Conservation (phyloP, 2,113 vertebrate species). For the Ellobius talpinus region DNA sequence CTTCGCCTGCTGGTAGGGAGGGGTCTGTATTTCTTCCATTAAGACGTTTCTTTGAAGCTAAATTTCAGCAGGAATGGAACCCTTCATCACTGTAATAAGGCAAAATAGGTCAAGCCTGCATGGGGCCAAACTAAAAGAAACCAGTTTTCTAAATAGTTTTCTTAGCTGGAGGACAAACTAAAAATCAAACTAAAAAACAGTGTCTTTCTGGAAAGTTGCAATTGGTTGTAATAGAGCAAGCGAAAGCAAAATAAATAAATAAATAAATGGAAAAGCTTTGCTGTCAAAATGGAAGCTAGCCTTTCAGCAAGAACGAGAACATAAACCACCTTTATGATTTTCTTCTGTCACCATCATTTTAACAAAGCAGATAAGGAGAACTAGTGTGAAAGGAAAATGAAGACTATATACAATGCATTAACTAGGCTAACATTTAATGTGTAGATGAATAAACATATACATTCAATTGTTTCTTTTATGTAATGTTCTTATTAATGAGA, state of each 20-base stretch:
- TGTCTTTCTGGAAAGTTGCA: slow-evolving; percentile 61
- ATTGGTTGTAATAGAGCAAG: slow-evolving; percentile 53
- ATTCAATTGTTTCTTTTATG: background rate
- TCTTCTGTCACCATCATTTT: background rate
- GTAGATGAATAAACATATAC: background rate
- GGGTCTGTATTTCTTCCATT: slow-evolving; percentile 25
- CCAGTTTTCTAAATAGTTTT: slow-evolving; percentile 73
- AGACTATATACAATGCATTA: background rate
- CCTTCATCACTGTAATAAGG: slow-evolving; percentile 62
- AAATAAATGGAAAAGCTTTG: background rate
- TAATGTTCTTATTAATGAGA: background rate
- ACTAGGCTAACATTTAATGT: background rate
- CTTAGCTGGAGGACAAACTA: slow-evolving; percentile 54
- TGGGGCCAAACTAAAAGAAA: slow-evolving; percentile 67
- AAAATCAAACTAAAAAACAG: background rate
- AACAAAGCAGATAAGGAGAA: background rate
- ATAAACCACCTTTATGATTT: background rate
- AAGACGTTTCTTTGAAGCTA: slow-evolving; percentile 68
- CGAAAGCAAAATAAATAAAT: slow-evolving; percentile 5
- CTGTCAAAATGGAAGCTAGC: background rate
- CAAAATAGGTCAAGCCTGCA: slow-evolving; percentile 76
- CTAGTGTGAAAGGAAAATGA: background rate
- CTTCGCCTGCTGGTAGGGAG: background rate
- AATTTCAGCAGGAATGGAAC: slow-evolving; percentile 69
- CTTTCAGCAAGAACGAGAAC: background rate